Percentiles rank a stretch among this genome's conserved stretches.
These are phyloP conservation scores for Eupsittula cactorum DNA, from an alignment of 2,113 vertebrate genomes.

Conservation along the genomic window DNA sequence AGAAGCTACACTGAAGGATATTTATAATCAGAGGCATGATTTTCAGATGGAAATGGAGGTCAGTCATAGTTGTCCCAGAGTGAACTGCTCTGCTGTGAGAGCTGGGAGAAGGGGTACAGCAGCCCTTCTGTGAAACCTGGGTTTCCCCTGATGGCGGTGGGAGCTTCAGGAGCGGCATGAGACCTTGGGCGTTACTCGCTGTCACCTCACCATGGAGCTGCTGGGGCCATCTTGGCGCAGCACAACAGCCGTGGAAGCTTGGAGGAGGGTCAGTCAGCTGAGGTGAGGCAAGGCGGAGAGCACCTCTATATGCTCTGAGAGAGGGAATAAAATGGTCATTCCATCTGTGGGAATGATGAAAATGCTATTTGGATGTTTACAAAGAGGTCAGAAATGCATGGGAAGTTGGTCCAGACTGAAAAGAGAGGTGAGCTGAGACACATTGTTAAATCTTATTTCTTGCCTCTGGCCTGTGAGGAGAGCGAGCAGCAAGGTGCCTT, in stretches of 20 bases:
- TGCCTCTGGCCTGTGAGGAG: not conserved
- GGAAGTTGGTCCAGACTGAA: no score
- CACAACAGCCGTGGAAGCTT: fast-evolving
- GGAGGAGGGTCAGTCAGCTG: fast-evolving
- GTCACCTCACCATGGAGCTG: fast-evolving
- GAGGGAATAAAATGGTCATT: fast-evolving
- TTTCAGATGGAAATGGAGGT: not conserved
- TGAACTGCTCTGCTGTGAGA: fast-evolving
- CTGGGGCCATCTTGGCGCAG: not conserved
- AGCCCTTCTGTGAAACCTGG: not conserved
- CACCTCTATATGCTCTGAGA: fast-evolving
- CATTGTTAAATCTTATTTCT: not conserved
- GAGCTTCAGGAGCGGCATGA: fast-evolving
- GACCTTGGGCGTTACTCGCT: fast-evolving
- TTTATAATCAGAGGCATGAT: fast-evolving
- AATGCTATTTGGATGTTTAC: fast-evolving
- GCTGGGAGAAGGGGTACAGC: not conserved
- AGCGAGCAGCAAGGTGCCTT: not conserved
- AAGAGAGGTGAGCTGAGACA: not conserved
- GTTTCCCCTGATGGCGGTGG: not conserved
- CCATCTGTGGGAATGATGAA: fast-evolving
- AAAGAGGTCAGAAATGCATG: not conserved
- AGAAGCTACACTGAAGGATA: not conserved
- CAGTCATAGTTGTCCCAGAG: fast-evolving
- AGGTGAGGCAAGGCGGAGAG: fast-evolving